Percentiles rank a stretch among this genome's conserved stretches.
Conservation (phyloP, 2,113 vertebrate species). For the Pterocles orientalis region DNA sequence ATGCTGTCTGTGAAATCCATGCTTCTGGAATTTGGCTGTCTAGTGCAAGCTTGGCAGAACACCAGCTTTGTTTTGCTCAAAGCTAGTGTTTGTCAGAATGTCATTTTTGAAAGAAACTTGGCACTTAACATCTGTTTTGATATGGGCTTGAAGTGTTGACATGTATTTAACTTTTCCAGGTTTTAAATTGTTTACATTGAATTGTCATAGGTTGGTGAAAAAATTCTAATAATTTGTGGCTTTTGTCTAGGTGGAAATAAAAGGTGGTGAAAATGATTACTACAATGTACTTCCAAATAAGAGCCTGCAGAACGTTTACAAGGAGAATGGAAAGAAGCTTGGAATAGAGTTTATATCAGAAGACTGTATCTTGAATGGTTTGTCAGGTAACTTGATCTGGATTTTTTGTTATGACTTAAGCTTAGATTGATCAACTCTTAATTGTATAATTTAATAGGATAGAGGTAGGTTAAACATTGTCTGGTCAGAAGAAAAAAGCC, state of each 20-base stretch:
- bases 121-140: not conserved
- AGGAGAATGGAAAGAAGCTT: constrained; percentile 83
- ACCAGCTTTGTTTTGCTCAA: not conserved
- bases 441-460: not conserved
- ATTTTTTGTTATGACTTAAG: not conserved
- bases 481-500: not conserved
- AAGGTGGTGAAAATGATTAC: constrained; percentile 72
- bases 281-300: constrained; percentile 87
- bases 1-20: not conserved
- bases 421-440: not conserved
- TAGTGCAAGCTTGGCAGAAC: not conserved
- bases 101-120: not conserved
- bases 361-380: constrained; percentile 60
- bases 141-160: not conserved
- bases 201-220: not conserved
- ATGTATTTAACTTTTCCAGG: not conserved
- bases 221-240: not conserved
- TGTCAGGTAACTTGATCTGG: constrained; percentile 76
- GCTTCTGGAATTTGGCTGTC: not conserved
- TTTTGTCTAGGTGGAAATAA: constrained; percentile 82
- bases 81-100: not conserved
- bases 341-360: constrained; percentile 84
- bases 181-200: not conserved
- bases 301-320: constrained; percentile 78
- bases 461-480: not conserved